Evolutionary conservation across 2,888 invertebrate genomes (phyloP), one percentile per base, ranked within the genome.

Genomic region (Coecobrya sp.): DNA sequence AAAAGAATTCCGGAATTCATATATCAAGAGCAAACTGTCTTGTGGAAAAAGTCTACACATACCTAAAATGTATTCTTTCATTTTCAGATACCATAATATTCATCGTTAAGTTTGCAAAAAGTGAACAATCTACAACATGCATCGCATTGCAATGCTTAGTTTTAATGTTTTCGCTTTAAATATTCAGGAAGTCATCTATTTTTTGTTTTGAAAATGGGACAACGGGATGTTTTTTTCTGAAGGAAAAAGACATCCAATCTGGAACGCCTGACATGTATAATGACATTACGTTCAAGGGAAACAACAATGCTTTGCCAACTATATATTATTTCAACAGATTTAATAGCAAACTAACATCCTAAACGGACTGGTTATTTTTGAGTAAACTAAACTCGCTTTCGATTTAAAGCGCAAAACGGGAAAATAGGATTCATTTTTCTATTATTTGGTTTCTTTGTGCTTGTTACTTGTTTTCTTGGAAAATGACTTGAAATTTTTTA

Each of bases 1-100:
- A 42, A 45, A n/a, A n/a, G 11, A 73, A 36, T 45, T 73, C 73
- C 73, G 73, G 73, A 73, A 73, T 73, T 45, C 73, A 73, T 73
- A 73, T 16, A 73, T 73, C 73, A 73, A 36, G 42, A 73, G 22
- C 42, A 68, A 68, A 68, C 13, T 73, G n/a, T 73, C 68, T 68
- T 68, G 13, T 36, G n/a, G 68, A 68, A 68, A 27, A n/a, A 65
- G 52, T 10, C 2, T 11, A 36, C 7, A 52, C 52, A 1, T 16
- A 52, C 45, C 5, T 5, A 45, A 22, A 65, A 27, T 22, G 25
- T 25, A 25, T 19, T 19, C 16, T 65, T 25, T 65, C 13, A 22
- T 65, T 65, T 65, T 2, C 11, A 25, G 65, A 52, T 52, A 11
- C 52, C 52, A 16, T 16, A 52, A 52, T 52, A 52, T 52, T 52